These are phyloP conservation scores for Bathynomus jamesi DNA, from an alignment of 1,140 invertebrate genomes.

Conservation along the genomic window DNA sequence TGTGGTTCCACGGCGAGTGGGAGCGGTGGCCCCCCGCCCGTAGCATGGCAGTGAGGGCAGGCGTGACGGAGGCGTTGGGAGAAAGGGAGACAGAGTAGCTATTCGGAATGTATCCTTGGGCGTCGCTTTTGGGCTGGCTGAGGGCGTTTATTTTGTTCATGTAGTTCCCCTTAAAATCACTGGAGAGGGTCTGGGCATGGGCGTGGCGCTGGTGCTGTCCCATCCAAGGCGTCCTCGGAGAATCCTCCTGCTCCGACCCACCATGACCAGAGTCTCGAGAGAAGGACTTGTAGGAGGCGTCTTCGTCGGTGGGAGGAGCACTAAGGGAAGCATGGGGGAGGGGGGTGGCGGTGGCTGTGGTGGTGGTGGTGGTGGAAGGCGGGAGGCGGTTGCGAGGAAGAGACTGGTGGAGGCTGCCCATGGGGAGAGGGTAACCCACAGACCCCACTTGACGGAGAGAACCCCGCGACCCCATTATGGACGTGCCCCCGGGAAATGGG, in stretches of 20 bases:
- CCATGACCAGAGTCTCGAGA: conserved; percentile 57
- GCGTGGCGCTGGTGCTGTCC: conserved; percentile 14
- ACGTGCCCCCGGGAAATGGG: conserved; percentile 33
- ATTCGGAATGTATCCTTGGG: conserved; percentile 16
- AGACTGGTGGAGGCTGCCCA: conserved; percentile 35
- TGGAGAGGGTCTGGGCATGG: conserved; percentile 29
- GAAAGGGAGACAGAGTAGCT: conserved; percentile 17
- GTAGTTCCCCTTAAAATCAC: conserved; percentile 31
- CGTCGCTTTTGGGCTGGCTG: conserved; percentile 5
- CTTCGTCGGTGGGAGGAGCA: conserved; percentile 44
- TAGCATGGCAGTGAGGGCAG: conserved; percentile 18
- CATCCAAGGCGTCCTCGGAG: conserved; percentile 42
- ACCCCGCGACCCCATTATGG: conserved; percentile 36
- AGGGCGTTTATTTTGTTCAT: conserved; percentile 30
- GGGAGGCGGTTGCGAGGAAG: conserved; percentile 31
- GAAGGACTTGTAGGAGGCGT: conserved; percentile 62
- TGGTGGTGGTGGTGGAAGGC: conserved; percentile 28
- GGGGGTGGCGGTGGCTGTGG: conserved; percentile 34
- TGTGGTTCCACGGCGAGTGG: conserved; percentile 53
- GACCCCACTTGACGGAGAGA: conserved; percentile 32
- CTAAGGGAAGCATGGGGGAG: conserved; percentile 31
- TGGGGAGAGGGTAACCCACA: conserved; percentile 25
- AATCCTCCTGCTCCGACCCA: conserved; percentile 57
- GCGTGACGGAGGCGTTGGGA: conserved; percentile 23
- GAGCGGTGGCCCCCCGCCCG: conserved; percentile 19